Percentiles rank a stretch among this genome's conserved stretches.
These are phyloP conservation scores for Pelusios castaneus DNA, from an alignment of 2,113 vertebrate genomes.

Conservation along the genomic window DNA sequence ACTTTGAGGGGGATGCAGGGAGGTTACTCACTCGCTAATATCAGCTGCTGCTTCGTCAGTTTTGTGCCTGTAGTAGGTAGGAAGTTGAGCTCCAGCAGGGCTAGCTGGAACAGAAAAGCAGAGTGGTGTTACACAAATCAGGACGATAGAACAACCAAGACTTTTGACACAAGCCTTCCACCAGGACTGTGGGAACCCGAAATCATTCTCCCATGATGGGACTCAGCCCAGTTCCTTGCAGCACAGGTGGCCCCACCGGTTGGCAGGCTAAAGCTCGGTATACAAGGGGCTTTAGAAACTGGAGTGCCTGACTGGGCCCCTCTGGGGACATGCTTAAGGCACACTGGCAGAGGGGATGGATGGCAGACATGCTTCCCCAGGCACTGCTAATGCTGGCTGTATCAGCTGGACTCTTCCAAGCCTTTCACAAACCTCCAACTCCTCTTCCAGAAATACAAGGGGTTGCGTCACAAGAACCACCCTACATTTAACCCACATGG, in stretches of 20 bases:
- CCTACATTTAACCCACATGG: background rate
- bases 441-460: background rate
- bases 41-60: conserved; percentile 91
- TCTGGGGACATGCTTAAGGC: background rate
- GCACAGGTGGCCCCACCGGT: background rate
- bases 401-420: background rate
- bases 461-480: background rate
- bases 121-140: background rate
- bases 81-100: conserved; percentile 92
- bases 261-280: background rate
- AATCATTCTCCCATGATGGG: background rate
- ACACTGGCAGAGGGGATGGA: background rate
- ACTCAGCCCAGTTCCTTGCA: background rate
- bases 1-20: background rate
- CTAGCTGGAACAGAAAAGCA: conserved; percentile 75
- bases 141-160: background rate
- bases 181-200: background rate
- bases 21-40: conserved; percentile 88
- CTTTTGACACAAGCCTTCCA: background rate
- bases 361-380: background rate
- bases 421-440: background rate
- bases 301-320: background rate
- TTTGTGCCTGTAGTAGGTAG: conserved; percentile 87
- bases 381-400: background rate
- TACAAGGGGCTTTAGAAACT: background rate